phyloP scores from a whole-genome alignment of 2,797 vertebrate genomes.

The Fundulus diaphanus region DNA sequence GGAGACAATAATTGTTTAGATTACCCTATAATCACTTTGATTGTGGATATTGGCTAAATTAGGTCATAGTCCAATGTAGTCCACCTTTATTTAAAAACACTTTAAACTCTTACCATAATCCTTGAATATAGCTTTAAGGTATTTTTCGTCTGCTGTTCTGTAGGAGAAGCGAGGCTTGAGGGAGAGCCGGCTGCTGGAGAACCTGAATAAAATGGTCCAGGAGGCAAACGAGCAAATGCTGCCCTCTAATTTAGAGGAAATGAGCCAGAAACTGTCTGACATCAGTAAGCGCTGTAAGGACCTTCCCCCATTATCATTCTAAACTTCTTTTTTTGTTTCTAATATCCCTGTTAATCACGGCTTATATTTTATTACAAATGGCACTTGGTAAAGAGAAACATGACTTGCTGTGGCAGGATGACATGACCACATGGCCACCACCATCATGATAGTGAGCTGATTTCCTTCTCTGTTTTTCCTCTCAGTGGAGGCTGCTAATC shows the following conservation, averaged over 20 bases:
- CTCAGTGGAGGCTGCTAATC: slow-evolving; percentile 89
- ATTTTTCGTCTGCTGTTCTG: slow-evolving; percentile 23
- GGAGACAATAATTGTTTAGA: no score
- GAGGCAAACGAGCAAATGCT: slow-evolving; percentile 84
- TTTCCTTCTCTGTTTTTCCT: slow-evolving; percentile 19
- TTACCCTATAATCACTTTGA: no score
- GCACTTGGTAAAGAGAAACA: background rate
- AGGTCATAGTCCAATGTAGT: no score
- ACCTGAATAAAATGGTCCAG: slow-evolving; percentile 82
- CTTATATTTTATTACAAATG: background rate
- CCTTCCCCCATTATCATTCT: background rate
- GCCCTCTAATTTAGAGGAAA: slow-evolving; percentile 74
- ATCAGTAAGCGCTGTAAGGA: slow-evolving; percentile 77
- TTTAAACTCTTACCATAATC: no score
- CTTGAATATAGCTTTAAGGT: no score
- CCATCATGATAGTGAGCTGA: background rate
- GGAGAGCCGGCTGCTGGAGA: slow-evolving; percentile 90
- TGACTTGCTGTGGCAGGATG: background rate
- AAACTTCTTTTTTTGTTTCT: no score
- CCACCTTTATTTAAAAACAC: no score
- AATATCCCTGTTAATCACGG: background rate
- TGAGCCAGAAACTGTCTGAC: slow-evolving; percentile 78
- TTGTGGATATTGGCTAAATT: no score
- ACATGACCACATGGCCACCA: background rate
- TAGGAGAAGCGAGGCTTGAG: slow-evolving; percentile 94